Conservation (phyloP, 2,113 vertebrate genomes). For the Albula goreensis region DNA sequence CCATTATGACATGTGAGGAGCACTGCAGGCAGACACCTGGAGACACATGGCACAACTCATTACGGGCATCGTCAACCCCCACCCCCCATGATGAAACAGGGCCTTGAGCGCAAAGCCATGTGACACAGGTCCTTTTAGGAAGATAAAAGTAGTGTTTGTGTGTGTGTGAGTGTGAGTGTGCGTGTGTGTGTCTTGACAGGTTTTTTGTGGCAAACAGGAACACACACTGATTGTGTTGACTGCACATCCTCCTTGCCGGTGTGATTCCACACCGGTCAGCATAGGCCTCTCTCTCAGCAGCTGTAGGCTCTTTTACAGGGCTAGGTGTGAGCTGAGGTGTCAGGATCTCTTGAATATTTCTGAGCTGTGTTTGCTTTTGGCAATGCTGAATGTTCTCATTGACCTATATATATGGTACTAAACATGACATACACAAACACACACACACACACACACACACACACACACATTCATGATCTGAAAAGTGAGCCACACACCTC, state of each 20-base stretch:
- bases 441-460: not conserved
- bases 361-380: constrained; percentile 56
- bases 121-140: not conserved
- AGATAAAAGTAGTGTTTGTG: not conserved
- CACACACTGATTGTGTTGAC: constrained; percentile 10
- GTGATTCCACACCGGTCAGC: not conserved
- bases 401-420: constrained; percentile 53
- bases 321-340: constrained; percentile 53
- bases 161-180: constrained; percentile 23
- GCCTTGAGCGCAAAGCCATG: not conserved
- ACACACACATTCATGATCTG: constrained; percentile 1
- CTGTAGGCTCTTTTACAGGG: not conserved
- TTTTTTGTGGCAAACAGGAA: constrained; percentile 16
- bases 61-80: constrained; percentile 27
- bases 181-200: constrained; percentile 31
- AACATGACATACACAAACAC: constrained; percentile 20
- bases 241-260: not conserved
- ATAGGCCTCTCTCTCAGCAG: not conserved
- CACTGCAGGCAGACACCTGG: constrained; percentile 71
- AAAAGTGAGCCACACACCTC: constrained; percentile 35
- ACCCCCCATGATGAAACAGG: not conserved
- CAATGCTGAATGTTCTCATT: constrained; percentile 51
- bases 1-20: constrained; percentile 69
- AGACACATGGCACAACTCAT: constrained; percentile 68
- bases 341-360: constrained; percentile 61